Percentiles rank a stretch among this genome's conserved stretches.
phyloP scores from a whole-genome alignment of 2,113 vertebrate species.

The Eudorcas thomsonii region DNA sequence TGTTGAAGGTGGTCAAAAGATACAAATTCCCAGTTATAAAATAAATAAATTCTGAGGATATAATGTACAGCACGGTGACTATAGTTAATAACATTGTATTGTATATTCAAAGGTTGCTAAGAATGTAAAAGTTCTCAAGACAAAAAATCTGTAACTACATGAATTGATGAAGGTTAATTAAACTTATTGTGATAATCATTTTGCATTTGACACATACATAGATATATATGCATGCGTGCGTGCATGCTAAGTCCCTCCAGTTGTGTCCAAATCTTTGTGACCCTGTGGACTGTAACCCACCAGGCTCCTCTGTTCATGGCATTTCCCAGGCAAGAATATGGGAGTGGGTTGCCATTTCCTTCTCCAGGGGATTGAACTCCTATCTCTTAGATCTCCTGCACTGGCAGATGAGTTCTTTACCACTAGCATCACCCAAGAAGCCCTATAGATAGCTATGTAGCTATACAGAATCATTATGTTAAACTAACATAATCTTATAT shows the following conservation, averaged over 20 bases:
- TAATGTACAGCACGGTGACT: not conserved
- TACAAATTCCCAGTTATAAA: not conserved
- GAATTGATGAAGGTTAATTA: not conserved
- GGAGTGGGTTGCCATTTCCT: not conserved
- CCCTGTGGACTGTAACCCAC: not conserved
- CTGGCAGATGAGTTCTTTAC: not conserved
- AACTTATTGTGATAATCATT: not conserved
- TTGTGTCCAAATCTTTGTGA: not conserved
- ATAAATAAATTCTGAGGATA: not conserved
- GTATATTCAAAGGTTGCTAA: not conserved
- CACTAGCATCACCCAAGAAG: not conserved
- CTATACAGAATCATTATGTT: not conserved
- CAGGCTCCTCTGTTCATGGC: not conserved
- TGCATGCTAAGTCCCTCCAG: not conserved
- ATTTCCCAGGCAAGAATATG: not conserved
- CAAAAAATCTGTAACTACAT: not conserved
- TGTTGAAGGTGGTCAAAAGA: not conserved
- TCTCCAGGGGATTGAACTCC: not conserved
- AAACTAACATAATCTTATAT: not conserved
- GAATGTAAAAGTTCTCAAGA: not conserved
- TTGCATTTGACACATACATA: not conserved
- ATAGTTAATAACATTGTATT: not conserved
- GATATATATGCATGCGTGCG: accelerated
- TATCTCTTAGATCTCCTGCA: not conserved
- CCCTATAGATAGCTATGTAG: not conserved